These are phyloP conservation scores for Exephanes ischioxanthus DNA, from an alignment of 2,888 invertebrate species.

Conservation along the genomic window DNA sequence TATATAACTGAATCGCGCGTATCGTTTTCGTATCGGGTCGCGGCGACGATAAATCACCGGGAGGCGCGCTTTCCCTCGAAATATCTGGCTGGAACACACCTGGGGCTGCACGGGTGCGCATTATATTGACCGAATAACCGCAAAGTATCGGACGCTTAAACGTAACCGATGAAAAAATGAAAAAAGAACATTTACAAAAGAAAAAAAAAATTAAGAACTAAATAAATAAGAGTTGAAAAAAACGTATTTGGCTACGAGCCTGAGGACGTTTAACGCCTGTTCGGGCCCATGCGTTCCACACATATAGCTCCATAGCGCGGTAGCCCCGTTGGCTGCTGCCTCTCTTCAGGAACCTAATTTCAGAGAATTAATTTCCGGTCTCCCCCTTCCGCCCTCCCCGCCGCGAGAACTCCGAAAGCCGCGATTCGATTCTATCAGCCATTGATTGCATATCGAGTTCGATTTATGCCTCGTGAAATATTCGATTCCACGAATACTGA, in stretches of 20 bases:
- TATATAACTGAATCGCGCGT: conserved; percentile 21
- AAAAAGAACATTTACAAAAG: conserved; percentile 21
- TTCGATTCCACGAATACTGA: background rate
- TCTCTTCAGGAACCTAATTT: conserved; percentile 6
- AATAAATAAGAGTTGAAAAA: conserved; percentile 22
- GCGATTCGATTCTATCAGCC: background rate
- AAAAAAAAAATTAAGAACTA: background rate
- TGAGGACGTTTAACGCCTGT: conserved; percentile 62
- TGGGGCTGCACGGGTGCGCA: conserved; percentile 75
- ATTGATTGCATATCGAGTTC: background rate
- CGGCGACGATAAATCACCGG: conserved; percentile 59
- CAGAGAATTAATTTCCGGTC: conserved; percentile 27
- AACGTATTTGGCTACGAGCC: conserved; percentile 81
- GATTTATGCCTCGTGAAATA: background rate
- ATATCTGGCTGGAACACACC: conserved; percentile 70
- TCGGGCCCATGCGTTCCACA: conserved; percentile 57
- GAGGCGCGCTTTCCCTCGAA: conserved; percentile 37
- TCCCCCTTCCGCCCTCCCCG: background rate
- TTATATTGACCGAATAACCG: conserved; percentile 80
- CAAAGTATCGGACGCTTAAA: conserved; percentile 72
- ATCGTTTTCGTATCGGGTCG: conserved; percentile 54
- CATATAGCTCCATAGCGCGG: conserved; percentile 30
- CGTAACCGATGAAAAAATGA: conserved; percentile 37
- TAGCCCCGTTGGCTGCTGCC: conserved; percentile 15
- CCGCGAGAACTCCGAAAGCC: background rate